phyloP scores from a whole-genome alignment of 2,113 vertebrate species.

The Himantopus leucocephalus region DNA sequence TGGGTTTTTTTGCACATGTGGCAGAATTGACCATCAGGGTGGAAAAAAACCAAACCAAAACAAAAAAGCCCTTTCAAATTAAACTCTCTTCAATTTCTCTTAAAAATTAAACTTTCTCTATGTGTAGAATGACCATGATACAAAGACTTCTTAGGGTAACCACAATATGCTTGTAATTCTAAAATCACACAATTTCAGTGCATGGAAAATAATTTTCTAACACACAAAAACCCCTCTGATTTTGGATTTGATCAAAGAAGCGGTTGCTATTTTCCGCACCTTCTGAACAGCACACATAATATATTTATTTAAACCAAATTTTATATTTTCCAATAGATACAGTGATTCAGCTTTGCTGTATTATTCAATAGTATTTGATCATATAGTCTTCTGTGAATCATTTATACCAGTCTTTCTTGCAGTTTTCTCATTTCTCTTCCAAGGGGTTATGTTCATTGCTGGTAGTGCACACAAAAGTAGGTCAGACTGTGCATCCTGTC shows the following conservation, averaged over 20 bases:
- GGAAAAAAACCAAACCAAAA: too few relatives aligned
- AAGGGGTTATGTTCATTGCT: neutral
- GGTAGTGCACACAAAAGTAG: conserved; percentile 9
- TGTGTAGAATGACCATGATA: neutral
- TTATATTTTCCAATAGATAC: neutral
- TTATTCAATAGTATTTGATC: neutral
- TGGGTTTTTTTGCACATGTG: neutral
- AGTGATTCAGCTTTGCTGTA: neutral
- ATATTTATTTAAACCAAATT: neutral
- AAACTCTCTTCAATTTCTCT: neutral
- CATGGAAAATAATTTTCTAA: neutral
- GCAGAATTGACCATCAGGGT: neutral
- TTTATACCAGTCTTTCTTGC: neutral
- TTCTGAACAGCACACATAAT: neutral
- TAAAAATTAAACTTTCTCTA: neutral
- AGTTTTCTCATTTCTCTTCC: neutral
- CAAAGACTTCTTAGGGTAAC: neutral
- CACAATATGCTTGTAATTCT: neutral
- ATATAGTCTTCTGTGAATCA: neutral
- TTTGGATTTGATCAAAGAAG: neutral
- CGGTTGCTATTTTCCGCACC: neutral
- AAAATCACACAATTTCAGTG: neutral
- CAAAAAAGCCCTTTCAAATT: neutral
- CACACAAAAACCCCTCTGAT: fast-evolving
- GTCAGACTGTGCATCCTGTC: neutral